These are phyloP conservation scores for Meghimatium bilineatum DNA, from an alignment of 2,888 invertebrate genomes.

Conservation along the genomic window DNA sequence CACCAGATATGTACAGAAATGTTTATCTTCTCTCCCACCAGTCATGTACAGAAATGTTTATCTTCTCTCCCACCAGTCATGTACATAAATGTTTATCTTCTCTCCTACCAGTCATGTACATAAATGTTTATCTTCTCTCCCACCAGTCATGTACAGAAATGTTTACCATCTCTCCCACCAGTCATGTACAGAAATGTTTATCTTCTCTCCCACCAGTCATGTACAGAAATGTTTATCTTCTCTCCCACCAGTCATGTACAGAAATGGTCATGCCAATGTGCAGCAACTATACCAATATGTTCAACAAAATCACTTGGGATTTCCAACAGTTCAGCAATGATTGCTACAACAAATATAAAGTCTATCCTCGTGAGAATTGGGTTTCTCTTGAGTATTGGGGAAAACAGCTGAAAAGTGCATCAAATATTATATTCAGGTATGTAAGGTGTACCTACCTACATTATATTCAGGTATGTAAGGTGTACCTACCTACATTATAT, in stretches of 20 bases:
- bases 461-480: constrained; percentile 79
- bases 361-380: constrained; percentile 83
- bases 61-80: too few relatives aligned
- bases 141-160: too few relatives aligned
- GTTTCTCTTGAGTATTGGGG: constrained; percentile 89
- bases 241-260: constrained; percentile 86
- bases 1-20: too few relatives aligned
- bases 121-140: too few relatives aligned
- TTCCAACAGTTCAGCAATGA: constrained; percentile 81
- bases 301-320: constrained; percentile 85
- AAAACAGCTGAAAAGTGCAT: constrained; percentile 81
- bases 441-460: constrained; percentile 77
- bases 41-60: too few relatives aligned
- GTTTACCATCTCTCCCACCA: too few relatives aligned
- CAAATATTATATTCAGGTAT: constrained; percentile 81
- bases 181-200: too few relatives aligned
- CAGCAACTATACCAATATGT: constrained; percentile 85
- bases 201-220: too few relatives aligned
- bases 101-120: too few relatives aligned
- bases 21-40: too few relatives aligned
- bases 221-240: neutral
- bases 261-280: constrained; percentile 99
- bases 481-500: constrained; percentile 82
- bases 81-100: too few relatives aligned
- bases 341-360: constrained; percentile 85